Base-by-base conservation (phyloP, 2,888 invertebrate genomes). In the Volucella inanis region DNA sequence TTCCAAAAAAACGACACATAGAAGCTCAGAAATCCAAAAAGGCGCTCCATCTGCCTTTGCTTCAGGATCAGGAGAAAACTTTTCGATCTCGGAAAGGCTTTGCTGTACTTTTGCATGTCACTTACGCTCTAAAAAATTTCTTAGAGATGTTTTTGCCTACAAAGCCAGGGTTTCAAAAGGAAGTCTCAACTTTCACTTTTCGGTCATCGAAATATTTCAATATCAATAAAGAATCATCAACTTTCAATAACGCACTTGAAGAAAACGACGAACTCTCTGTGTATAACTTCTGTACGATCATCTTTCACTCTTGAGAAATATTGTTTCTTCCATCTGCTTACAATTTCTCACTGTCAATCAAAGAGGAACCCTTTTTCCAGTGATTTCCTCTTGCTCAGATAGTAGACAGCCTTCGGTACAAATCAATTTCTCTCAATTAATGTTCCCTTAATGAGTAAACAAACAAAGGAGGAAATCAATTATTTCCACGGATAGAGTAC, bases 301-400 rank as follows among this genome's bases (percentile, higher is more conserved):
- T 57, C 57, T 78, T 70, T 41, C 64, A 57, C 52, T 57, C 31
- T 12, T 41, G 12, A 18, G 22, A 59, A 41, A 50, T 76, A 31
- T 59, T 57, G 15, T 65, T 52, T 43, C 41, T 43, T 65, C 78
- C 80, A 81, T 81, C 68, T 81, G 80, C 64, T 75, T 31, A 18
- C 31, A 70, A 81, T 75, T 81, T 75, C 50, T 81, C 70, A 75
- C 55, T 81, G 80, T 81, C 80, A 81, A 81, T 81, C 80, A 81
- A 18, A 62, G 15, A 6, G 2, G 18, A 49, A 74, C 75, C 70
- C 61, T 64, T 75, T 72, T 43, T 38, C 14, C 50, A 15, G 4
- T 31, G 31, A 61, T 52, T 52, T 14, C 59, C n/a, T 62, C 38
- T 39, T 38, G 38, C 14, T 38, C 52, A 31, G 31, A 31, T 6